Conservation (phyloP, 2,797 vertebrate genomes). For the Sebastes iracundus region DNA sequence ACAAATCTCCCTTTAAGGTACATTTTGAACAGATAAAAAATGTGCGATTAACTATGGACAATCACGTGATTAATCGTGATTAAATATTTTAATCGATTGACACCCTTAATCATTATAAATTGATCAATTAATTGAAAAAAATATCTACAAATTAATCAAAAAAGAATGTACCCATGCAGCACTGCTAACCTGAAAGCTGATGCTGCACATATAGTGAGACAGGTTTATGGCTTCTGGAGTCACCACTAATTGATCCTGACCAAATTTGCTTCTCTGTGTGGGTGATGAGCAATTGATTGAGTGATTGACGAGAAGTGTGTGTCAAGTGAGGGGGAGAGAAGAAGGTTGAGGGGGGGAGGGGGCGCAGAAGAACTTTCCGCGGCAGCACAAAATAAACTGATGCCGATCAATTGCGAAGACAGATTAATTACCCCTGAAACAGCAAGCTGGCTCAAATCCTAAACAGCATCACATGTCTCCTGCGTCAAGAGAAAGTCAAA, state of each 20-base stretch:
- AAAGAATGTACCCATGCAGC: not conserved
- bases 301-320: not conserved
- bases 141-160: not conserved
- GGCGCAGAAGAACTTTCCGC: not conserved
- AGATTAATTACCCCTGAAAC: slow-evolving; percentile 46
- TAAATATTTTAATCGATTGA: too few species aligned
- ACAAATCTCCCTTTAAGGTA: too few species aligned
- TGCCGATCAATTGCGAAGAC: slow-evolving; percentile 29
- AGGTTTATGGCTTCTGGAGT: not conserved
- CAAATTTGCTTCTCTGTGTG: not conserved
- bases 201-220: not conserved
- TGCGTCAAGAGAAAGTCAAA: not conserved
- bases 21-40: too few species aligned
- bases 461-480: not conserved
- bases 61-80: rapidly evolving
- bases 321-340: not conserved
- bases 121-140: not conserved
- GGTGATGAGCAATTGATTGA: slow-evolving; percentile 1
- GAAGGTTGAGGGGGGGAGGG: not conserved
- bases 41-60: too few species aligned
- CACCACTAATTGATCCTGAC: not conserved
- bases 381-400: slow-evolving; percentile 44
- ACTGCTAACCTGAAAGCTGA: not conserved
- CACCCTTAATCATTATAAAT: too few species aligned
- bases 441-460: slow-evolving; percentile 28